Conservation (phyloP, 1,140 invertebrate genomes). For the Steinernema khuongi region DNA sequence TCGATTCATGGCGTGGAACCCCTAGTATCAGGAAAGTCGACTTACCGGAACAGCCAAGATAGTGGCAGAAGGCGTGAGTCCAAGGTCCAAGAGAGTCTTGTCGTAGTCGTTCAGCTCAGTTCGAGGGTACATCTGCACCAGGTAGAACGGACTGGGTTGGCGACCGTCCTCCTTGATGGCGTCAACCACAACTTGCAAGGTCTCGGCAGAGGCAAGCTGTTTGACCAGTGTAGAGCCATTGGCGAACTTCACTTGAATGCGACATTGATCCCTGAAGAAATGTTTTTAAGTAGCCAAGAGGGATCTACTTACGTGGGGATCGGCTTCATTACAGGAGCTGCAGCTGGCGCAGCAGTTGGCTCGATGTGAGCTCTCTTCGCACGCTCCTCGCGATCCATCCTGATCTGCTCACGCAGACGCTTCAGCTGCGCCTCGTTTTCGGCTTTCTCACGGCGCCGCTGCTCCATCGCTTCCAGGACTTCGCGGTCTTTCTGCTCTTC, state of each 20-base stretch:
- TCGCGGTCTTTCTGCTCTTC: constrained; percentile 18
- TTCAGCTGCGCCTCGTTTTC: not conserved
- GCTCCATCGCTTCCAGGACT: not conserved
- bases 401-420: constrained; percentile 1
- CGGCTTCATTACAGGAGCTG: not conserved
- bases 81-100: not conserved
- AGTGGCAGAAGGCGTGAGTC: not conserved
- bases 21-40: not conserved
- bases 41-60: not conserved
- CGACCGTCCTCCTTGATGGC: constrained; percentile 7
- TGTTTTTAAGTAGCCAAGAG: not conserved
- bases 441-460: not conserved
- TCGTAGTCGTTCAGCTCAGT: not conserved
- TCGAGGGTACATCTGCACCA: constrained; percentile 1
- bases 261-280: not conserved
- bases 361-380: not conserved
- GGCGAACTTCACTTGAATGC: constrained; percentile 6
- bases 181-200: not conserved
- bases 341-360: not conserved
- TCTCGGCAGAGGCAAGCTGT: not conserved
- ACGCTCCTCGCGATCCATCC: not conserved
- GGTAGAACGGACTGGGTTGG: not conserved
- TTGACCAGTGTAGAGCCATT: not conserved
- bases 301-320: not conserved
- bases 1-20: too few relatives aligned